Evolutionary conservation across 1,140 invertebrate genomes (phyloP), one percentile per base, ranked within the genome.

Genomic region (Brachionus paranguensis): DNA sequence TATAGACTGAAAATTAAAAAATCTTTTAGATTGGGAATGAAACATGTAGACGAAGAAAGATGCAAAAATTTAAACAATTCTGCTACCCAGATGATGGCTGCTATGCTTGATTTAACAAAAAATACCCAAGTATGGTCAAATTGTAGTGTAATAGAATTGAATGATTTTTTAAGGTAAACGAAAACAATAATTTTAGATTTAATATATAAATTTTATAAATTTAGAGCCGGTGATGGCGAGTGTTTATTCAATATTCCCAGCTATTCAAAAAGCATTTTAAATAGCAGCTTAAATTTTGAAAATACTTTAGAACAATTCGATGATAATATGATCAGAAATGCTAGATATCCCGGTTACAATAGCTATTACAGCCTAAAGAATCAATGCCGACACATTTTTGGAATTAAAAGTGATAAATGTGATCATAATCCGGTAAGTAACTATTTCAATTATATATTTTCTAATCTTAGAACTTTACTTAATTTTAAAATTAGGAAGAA

Each of bases 311-410:
- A 81, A 50, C 72, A 76, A 50, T 76, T 76, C 43, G 43, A 76
- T 76, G 72, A 76, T 7, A 47, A 2, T 1, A 76, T 76, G 27
- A 76, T 76, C 27, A 47, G 14, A 27, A 81, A 47, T 43, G 53
- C 53, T 11, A 24, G 55, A 33, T 81, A 27, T 64, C 78, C 78
- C 7, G 78, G 78, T 3, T 27, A 24, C 10, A 29, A 37, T 64
- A 7, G 14, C n/a, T 27, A 3, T 81, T 81, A 81, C n/a, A 24
- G n/a, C 33, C 33, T 81, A n/a, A 64, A 17, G 24, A n/a, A 81
- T 7, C 78, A 81, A 29, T 81, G 78, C n/a, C 29, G 65, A 47
- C 78, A 81, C 47, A 81, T 81, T 64, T 81, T 81, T 47, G 78
- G 78, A 11, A 12, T 29, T n/a, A 45, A 68, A 81, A 81, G 53